Evolutionary conservation across 2,113 vertebrate species (phyloP), one percentile per base, ranked within the genome.

Genomic region (Chloropsis cyanopogon): DNA sequence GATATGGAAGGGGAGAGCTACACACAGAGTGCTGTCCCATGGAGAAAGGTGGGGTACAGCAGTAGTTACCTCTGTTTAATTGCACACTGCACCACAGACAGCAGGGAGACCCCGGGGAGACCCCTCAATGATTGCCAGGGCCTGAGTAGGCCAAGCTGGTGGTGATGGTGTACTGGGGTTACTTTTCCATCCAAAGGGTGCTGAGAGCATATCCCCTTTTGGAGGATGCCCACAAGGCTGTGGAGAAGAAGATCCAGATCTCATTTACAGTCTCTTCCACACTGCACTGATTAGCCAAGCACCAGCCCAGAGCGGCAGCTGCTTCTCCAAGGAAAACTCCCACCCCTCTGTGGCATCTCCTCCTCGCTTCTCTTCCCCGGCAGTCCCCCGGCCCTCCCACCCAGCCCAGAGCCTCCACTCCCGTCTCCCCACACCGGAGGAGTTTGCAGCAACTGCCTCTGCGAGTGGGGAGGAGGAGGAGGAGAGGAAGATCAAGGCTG

Each of bases 401-500:
- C 56, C 71, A 6, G 28, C 82, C 88, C 35, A 0, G 21, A 9
- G 4, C 78, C n/a, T 56, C 63, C 80, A 5, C 19, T 17, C n/a
- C n/a, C 7, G 0, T 50, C 61, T 94, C 57, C 57, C 31, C 0
- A 1, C 1, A 0, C 46, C 1, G 1, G 20, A 77, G 82, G 77
- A 92, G 88, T 84, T 52, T 63, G 80, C 60, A 44, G 81, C 1
- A 16, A 66, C 73, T 41, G 82, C 26, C 42, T 89, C 8, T 0
- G 16, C 64, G 80, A 73, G 60, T 52, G 46, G 29, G 60, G 69
- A 54, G 33, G 56, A 82, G 72, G 80, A 95, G 88, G 85, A 92
- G 90, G 79, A 95, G 53, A 95, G 84, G 92, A 89, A 89, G 95
- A 96, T 95, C 92, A 94, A 94, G 87, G 92, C 85, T 92, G 87